These are phyloP conservation scores for Sebastes hubbsi DNA, from an alignment of 2,797 vertebrate species.

Conservation along the genomic window DNA sequence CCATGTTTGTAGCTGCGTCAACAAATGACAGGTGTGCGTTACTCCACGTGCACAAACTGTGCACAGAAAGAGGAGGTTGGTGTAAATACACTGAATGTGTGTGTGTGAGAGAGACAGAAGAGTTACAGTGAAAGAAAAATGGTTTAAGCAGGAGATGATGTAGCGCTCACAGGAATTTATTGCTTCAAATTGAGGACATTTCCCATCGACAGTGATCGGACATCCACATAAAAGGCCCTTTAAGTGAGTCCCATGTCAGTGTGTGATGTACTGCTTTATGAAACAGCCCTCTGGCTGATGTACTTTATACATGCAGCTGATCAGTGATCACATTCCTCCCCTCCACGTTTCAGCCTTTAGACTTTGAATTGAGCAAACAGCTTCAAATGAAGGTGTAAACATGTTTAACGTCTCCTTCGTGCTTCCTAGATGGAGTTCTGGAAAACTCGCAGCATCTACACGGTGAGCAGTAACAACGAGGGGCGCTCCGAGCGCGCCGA, in stretches of 20 bases:
- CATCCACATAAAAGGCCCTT: background rate
- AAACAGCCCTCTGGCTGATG: background rate
- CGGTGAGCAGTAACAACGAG: conserved; percentile 84
- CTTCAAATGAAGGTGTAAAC: background rate
- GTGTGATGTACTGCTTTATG: background rate
- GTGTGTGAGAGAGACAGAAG: too few relatives aligned
- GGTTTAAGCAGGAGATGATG: too few relatives aligned
- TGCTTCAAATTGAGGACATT: too few relatives aligned
- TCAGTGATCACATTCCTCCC: background rate
- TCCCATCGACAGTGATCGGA: too few relatives aligned
- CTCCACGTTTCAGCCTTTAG: background rate
- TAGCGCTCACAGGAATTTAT: too few relatives aligned
- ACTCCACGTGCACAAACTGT: too few relatives aligned
- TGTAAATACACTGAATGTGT: too few relatives aligned
- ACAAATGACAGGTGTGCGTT: background rate
- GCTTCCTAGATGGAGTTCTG: conserved; percentile 89
- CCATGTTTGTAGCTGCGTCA: background rate
- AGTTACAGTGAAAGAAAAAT: too few relatives aligned
- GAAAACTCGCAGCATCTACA: conserved; percentile 86
- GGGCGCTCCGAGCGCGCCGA: conserved; percentile 80
- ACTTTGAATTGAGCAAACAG: background rate
- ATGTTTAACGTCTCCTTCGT: background rate
- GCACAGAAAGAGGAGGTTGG: too few relatives aligned
- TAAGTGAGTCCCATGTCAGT: background rate
- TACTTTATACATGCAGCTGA: background rate